These are phyloP conservation scores for Ailurus styani DNA, from an alignment of 2,113 vertebrate species.

Conservation along the genomic window DNA sequence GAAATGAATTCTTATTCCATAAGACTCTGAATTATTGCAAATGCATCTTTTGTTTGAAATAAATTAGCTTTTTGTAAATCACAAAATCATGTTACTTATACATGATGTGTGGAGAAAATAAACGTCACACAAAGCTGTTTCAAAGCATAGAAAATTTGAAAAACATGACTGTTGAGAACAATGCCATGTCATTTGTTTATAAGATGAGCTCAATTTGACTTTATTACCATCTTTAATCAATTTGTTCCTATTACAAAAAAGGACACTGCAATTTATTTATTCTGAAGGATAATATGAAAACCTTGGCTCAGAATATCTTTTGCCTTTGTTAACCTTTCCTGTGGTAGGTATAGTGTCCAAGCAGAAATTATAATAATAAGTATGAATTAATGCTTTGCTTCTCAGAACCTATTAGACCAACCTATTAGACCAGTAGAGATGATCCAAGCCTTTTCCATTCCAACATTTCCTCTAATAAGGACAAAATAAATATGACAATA, in stretches of 20 bases:
- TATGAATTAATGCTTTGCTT: not conserved
- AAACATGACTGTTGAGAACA: not conserved
- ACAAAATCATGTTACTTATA: not conserved
- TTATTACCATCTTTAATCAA: conserved; percentile 11
- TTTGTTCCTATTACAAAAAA: conserved; percentile 29
- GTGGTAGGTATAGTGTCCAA: not conserved
- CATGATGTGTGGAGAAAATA: not conserved
- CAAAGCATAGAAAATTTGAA: not conserved
- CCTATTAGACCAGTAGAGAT: not conserved
- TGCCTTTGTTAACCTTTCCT: conserved; percentile 31
- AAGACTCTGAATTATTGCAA: not conserved
- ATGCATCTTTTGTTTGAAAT: not conserved
- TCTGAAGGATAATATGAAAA: conserved; percentile 20
- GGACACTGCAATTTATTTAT: not conserved
- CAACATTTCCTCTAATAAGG: not conserved
- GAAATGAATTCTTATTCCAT: not conserved
- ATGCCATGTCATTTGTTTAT: not conserved
- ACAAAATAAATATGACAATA: not conserved
- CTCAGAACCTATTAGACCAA: not conserved
- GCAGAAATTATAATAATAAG: not conserved
- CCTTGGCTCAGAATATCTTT: not conserved
- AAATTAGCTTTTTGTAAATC: not conserved
- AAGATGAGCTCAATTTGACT: not conserved
- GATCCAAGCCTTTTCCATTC: not conserved
- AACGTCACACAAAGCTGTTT: not conserved